Evolutionary conservation across 2,113 vertebrate species (phyloP), one percentile per base, ranked within the genome.

Genomic region (Catagonus wagneri): DNA sequence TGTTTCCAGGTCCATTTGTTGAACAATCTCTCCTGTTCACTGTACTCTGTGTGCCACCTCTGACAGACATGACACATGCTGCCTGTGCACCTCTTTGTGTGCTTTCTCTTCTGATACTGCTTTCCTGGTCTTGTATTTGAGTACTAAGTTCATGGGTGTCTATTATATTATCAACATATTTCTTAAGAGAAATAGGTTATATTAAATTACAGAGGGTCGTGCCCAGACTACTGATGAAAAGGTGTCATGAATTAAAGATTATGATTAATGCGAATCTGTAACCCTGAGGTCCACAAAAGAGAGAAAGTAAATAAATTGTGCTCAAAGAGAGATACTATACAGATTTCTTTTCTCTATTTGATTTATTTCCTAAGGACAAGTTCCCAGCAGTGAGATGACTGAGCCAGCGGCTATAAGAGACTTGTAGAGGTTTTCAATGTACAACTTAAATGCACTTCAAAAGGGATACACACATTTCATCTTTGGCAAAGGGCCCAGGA

Each of bases 241-340:
- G 50, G 2, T 76, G 16, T 90, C 32, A 61, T 56, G 54, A 90
- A 71, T 86, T 79, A 89, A 95, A 96, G 36, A 50, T 85, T 56
- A 68, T 66, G 78, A 85, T 81, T 87, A 69, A 83, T 60, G 20
- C 29, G 71, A 69, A 54, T 72, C 25, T 72, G 27, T 69, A 44
- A 68, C 56, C 9, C 7, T 36, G 29, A 93, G 72, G 19, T 65
- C 54, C 34, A 54, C 36, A 68, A 83, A 87, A 83, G 36, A 72
- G n/a, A 52, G 60, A n/a, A 94, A 75, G 39, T 54, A 54, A 86
- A 74, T 74, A 74, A 91, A 80, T 65, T 75, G 89, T 80, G 25
- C 25, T 34, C 71, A 71, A 79, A 95, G 69, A 86, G 2, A 10
- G 78, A 61, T 25, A 54, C 56, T 66, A 36, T 25, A 22, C 36